Base-by-base conservation (phyloP, 2,113 vertebrate species). In the Perognathus longimembris region DNA sequence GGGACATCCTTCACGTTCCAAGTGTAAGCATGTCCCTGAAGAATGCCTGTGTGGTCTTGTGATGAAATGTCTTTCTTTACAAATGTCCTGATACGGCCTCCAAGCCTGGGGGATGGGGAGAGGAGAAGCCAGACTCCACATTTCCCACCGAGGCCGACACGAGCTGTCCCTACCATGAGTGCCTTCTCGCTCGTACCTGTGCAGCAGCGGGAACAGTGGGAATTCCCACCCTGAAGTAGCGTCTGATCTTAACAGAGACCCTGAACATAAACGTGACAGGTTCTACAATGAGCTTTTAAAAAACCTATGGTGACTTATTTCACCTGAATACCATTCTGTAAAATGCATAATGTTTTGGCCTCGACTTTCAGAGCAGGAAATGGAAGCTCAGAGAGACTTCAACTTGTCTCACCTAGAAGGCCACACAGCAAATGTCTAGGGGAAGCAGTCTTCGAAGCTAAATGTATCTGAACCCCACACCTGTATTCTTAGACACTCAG, bases 1-100 rank as follows among this genome's bases (percentile, higher is more conserved):
- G 93, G 91, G 94, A 96, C 94, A 96, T 95, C 89, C 93, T 94
- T 94, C 91, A 94, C 32, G 15, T 94, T 97, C 95, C 63, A 18
- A 54, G 38, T 91, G 85, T 66, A 87, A 95, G 93, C 95, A 93
- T 5, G 26, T 92, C 90, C 81, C 32, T 0, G 94, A 93, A 88
- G 82, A 92, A 69, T 71, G 94, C 84, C 94, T 36, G 34, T 1
- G 7, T 22, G 7, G 81, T 85, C 81, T 36, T 70, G 64, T 96
- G 95, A 89, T 59, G 79, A 89, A 71, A 78, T 14, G n/a, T 11
- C 77, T 74, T 87, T 93, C 91, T 83, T 70, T 67, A 22, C 59
- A 81, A 75, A 77, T 76, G n/a, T 21, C 59, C 69, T 61, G 76
- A 42, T 1, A 1, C 76, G 38, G 70, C 20, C 85, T 78, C 57